Conservation (phyloP, 2,888 invertebrate genomes). For the Himalopsyche kuldschensis region DNA sequence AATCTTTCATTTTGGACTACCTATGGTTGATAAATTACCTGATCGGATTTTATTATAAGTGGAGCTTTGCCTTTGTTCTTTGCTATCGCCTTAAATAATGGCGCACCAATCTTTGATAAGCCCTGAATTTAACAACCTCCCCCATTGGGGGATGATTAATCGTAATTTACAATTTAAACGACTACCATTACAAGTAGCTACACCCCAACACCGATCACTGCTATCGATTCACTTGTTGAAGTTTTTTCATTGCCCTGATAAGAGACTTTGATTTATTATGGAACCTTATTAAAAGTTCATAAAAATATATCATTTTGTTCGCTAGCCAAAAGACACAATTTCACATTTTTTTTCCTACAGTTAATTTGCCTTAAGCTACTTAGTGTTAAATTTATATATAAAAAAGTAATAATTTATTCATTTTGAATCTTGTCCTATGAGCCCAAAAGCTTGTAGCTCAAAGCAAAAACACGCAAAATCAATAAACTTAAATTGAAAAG, state of each 20-base stretch:
- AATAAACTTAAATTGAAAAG: too few species aligned
- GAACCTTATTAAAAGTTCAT: neutral
- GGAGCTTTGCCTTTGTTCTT: neutral
- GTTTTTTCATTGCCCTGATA: neutral
- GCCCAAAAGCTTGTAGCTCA: too few species aligned
- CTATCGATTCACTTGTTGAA: neutral
- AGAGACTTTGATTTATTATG: neutral
- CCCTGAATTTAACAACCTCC: neutral
- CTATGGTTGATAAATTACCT: too few species aligned
- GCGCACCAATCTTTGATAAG: neutral
- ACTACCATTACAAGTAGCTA: neutral
- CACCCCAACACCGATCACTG: neutral
- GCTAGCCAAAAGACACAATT: neutral
- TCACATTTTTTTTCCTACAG: too few species aligned
- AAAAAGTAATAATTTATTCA: too few species aligned
- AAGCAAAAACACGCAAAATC: too few species aligned
- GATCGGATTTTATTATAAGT: too few species aligned
- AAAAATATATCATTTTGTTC: neutral
- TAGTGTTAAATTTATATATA: too few species aligned
- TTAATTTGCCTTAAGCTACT: too few species aligned
- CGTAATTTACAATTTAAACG: neutral
- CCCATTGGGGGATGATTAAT: constrained; percentile 8
- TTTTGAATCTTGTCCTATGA: too few species aligned
- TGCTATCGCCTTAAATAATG: neutral
- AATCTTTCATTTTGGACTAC: too few species aligned